phyloP scores from a whole-genome alignment of 2,888 invertebrate genomes.

The Apamea monoglypha region DNA sequence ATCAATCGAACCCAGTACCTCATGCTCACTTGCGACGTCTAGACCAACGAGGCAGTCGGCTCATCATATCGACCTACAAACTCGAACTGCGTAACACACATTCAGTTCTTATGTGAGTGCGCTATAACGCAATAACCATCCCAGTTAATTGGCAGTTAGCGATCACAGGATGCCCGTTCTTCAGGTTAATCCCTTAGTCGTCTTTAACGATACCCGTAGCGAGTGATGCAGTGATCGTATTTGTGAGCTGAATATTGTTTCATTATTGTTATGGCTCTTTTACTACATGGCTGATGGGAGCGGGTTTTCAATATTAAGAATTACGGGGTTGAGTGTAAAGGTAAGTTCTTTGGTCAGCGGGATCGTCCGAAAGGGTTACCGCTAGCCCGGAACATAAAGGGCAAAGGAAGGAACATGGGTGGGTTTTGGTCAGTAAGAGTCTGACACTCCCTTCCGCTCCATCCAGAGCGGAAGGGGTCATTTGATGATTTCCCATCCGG shows the following conservation, averaged over 20 bases:
- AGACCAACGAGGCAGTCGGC: not conserved
- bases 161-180: constrained; percentile 30
- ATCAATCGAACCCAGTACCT: too few relatives aligned
- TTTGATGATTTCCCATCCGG: too few relatives aligned
- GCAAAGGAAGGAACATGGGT: too few relatives aligned
- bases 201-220: constrained; percentile 32
- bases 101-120: not conserved
- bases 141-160: constrained; percentile 44
- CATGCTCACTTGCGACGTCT: not conserved
- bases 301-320: not conserved
- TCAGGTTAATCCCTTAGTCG: constrained; percentile 28
- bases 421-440: too few relatives aligned
- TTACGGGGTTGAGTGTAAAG: not conserved
- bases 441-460: too few relatives aligned
- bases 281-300: not conserved
- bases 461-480: too few relatives aligned
- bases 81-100: not conserved
- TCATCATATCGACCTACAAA: not conserved
- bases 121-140: constrained; percentile 38
- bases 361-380: too few relatives aligned
- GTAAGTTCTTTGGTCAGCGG: too few relatives aligned
- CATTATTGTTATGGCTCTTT: constrained; percentile 1
- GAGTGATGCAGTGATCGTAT: constrained; percentile 11
- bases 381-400: too few relatives aligned
- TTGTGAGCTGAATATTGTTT: constrained; percentile 5